phyloP scores from a whole-genome alignment of 2,888 invertebrate species.

The Leptopterna dolabrata region DNA sequence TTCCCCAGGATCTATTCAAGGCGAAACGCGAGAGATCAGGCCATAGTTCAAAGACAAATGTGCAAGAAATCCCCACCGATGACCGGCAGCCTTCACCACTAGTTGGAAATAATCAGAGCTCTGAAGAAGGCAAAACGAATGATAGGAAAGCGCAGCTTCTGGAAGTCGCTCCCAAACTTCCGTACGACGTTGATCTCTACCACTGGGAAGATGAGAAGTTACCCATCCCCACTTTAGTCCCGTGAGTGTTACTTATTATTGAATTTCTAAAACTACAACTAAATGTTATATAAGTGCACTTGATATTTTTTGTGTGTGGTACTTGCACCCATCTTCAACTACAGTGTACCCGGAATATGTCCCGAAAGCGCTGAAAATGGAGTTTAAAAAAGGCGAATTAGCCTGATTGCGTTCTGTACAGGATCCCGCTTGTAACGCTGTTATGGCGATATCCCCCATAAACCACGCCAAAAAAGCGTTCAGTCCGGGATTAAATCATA shows the following conservation, averaged over 20 bases:
- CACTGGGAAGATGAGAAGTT: conserved; percentile 70
- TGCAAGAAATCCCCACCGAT: background rate
- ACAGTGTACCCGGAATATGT: no score
- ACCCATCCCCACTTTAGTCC: conserved; percentile 67
- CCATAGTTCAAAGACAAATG: background rate
- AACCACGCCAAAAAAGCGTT: no score
- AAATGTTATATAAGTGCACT: no score
- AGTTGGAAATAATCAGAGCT: conserved; percentile 62
- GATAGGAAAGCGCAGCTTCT: conserved; percentile 65
- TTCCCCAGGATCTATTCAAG: conserved; percentile 37
- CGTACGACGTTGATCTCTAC: conserved; percentile 69
- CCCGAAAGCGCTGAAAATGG: no score
- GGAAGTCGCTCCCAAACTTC: conserved; percentile 67
- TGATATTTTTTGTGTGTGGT: no score
- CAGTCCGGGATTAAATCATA: no score
- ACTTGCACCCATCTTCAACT: no score
- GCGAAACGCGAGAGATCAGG: background rate
- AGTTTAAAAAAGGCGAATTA: no score
- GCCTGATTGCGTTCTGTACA: no score
- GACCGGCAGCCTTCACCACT: background rate
- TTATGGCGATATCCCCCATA: no score
- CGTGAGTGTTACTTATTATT: conserved; percentile 64
- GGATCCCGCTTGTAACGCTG: no score
- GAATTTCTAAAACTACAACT: no score
- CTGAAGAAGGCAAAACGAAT: conserved; percentile 10